Conservation (phyloP, 1,140 invertebrate genomes). For the Megathymus violae region DNA sequence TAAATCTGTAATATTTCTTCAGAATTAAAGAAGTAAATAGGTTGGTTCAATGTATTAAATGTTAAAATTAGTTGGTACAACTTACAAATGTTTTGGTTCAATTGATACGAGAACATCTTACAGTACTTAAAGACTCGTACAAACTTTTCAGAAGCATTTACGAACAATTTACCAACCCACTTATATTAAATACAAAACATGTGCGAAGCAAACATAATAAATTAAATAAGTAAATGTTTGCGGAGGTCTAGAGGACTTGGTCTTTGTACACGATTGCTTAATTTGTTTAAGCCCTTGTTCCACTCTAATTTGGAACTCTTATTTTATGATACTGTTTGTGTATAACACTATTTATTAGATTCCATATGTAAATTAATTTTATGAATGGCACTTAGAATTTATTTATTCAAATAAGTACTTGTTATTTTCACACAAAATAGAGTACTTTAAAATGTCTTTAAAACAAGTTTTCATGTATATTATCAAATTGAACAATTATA, state of each 20-base stretch:
- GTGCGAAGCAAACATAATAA: constrained; percentile 43
- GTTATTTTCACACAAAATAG: too few relatives aligned
- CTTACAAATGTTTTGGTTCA: too few relatives aligned
- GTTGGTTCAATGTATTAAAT: too few relatives aligned
- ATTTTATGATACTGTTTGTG: neutral
- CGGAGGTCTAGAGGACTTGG: constrained; percentile 19
- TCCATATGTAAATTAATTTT: too few relatives aligned
- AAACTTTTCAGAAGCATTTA: neutral
- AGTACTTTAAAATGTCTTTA: too few relatives aligned
- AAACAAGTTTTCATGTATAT: too few relatives aligned
- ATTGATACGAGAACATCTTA: neutral
- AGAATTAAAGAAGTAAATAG: too few relatives aligned
- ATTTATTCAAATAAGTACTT: too few relatives aligned
- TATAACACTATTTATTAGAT: neutral
- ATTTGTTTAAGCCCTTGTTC: constrained; percentile 22
- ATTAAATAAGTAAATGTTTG: constrained; percentile 46
- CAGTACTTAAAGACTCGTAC: neutral
- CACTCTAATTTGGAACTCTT: constrained; percentile 4
- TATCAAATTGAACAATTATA: too few relatives aligned
- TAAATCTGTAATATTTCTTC: too few relatives aligned
- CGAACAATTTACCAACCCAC: neutral
- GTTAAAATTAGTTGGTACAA: too few relatives aligned
- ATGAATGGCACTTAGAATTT: too few relatives aligned
- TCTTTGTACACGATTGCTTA: constrained; percentile 10
- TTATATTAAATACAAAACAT: constrained; percentile 34